Base-by-base conservation (phyloP, 1,140 invertebrate species). In the Drosophila lacertosa region DNA sequence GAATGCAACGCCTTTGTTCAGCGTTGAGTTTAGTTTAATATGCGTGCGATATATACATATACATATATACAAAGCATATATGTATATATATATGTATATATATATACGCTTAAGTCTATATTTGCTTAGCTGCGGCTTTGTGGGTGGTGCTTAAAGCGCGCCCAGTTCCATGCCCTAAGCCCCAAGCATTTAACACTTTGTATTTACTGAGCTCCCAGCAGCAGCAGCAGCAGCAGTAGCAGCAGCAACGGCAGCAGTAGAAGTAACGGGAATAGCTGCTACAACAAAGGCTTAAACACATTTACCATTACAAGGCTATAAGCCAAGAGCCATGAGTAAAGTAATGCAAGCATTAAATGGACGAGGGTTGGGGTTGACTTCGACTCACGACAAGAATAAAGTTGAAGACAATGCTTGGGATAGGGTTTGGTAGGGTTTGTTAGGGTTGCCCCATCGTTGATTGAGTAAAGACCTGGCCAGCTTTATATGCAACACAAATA, bases 161-260 rank as follows among this genome's bases (percentile, higher is more conserved):
- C 58, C 39, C 45, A n/a, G 29, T 15, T 3, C 15, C 39, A 26
- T 26, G 59, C 66, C 24, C 42, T 40, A 64, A 66, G 63, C 66
- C 63, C 45, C 63, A 51, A 65, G 65, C 74, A 77, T 88, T 86
- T 88, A 86, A 77, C 82, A 86, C 81, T 77, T 88, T 88, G 68
- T 81, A 86, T 70, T 81, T 74, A 66, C 81, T 70, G 47, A 78
- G 79, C 68, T 51, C 22, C 48, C 39, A 18, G 39, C 20, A 11
- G n/a, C 18, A n/a, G 20, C 15, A 16, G 22, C 5, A 60, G n/a
- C 44, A 55, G 74, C 35, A 72, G 58, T 53, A 77, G 74, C 55
- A 71, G 33, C 24, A 22, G 40, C 55, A 71, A 33, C 20, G 15
- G 48, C 47, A 65, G 57, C 40, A 55, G 51, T 29, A 35, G 33